These are phyloP conservation scores for Ameiurus melas DNA, from an alignment of 2,113 vertebrate species.

Conservation along the genomic window DNA sequence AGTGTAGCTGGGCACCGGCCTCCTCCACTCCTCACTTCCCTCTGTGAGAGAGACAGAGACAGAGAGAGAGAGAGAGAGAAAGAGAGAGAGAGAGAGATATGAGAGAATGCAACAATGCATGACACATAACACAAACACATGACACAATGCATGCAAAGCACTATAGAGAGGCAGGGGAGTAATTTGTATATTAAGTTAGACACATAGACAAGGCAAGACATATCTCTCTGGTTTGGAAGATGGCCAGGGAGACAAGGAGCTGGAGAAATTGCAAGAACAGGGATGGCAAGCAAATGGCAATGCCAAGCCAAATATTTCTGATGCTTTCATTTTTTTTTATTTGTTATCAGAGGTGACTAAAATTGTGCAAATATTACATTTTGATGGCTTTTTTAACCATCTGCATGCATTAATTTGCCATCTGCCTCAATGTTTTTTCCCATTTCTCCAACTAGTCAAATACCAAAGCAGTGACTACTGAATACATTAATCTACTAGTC, in stretches of 20 bases:
- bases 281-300: neutral
- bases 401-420: neutral
- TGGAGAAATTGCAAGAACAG: neutral
- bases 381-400: neutral
- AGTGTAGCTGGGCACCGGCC: conserved; percentile 92
- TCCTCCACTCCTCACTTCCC: conserved; percentile 77
- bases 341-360: neutral
- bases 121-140: neutral
- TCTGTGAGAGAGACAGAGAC: conserved; percentile 33
- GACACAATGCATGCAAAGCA: conserved; percentile 44
- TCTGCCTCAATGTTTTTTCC: neutral
- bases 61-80: conserved; percentile 14
- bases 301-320: neutral
- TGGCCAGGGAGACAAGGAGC: neutral
- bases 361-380: neutral
- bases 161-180: neutral
- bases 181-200: conserved; percentile 42
- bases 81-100: conserved; percentile 9
- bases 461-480: neutral
- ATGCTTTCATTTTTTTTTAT: neutral
- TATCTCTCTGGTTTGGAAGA: neutral
- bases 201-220: neutral
- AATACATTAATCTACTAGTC: neutral
- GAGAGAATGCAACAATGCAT: conserved; percentile 6
- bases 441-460: neutral